Conservation (phyloP, 2,888 invertebrate genomes). For the Cephus sareptanus region DNA sequence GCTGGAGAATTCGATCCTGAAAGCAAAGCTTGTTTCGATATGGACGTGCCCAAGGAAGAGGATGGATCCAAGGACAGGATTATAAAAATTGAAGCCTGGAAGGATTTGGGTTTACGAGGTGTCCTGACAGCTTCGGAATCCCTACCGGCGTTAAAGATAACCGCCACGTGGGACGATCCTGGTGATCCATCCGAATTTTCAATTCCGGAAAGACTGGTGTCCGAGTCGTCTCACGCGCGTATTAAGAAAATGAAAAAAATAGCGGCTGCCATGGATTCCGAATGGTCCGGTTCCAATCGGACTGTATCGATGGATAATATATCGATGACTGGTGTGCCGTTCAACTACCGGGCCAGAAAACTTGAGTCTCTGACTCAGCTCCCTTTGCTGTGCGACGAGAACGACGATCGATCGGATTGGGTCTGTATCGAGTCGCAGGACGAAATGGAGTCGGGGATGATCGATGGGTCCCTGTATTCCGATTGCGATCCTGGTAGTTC, state of each 20-base stretch:
- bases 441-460: background rate
- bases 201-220: conserved; percentile 13
- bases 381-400: background rate
- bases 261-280: conserved; percentile 26
- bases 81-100: background rate
- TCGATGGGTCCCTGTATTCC: background rate
- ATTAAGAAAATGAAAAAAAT: conserved; percentile 38
- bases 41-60: background rate
- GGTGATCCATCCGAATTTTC: background rate
- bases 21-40: background rate
- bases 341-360: conserved; percentile 1
- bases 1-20: background rate
- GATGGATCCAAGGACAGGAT: background rate
- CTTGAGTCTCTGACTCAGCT: conserved; percentile 8
- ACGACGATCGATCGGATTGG: background rate
- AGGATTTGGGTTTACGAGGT: conserved; percentile 3
- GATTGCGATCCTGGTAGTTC: background rate
- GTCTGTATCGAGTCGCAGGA: background rate
- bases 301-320: background rate
- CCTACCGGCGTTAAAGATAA: conserved; percentile 28
- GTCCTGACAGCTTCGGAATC: conserved; percentile 32
- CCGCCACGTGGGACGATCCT: background rate
- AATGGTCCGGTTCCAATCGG: conserved; percentile 20
- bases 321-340: background rate
- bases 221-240: conserved; percentile 35